Conservation (phyloP, 1,140 invertebrate species). For the Teleogryllus occipitalis region DNA sequence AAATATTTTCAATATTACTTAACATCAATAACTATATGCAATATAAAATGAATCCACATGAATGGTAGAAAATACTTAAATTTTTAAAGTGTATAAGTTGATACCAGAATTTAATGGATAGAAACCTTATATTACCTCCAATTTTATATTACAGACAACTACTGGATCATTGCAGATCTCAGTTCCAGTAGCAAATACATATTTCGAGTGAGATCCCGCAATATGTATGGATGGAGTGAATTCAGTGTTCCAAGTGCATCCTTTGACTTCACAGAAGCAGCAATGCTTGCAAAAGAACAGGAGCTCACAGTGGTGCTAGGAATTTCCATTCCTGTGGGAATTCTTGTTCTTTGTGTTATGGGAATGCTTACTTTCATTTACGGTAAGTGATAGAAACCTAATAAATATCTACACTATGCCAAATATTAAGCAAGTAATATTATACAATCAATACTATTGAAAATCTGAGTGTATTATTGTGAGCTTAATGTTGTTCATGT, state of each 20-base stretch:
- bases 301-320: conserved; percentile 15
- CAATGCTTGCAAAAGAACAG: conserved; percentile 43
- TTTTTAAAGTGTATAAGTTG: neutral
- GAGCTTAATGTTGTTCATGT: too few relatives aligned
- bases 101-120: too few relatives aligned
- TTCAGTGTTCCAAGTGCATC: conserved; percentile 58
- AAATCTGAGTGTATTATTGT: too few relatives aligned
- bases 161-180: conserved; percentile 67
- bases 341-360: conserved; percentile 34
- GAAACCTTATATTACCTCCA: too few relatives aligned
- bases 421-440: too few relatives aligned
- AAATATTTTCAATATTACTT: neutral
- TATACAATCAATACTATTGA: too few relatives aligned
- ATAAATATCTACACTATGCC: too few relatives aligned
- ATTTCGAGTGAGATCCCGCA: conserved; percentile 70
- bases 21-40: neutral
- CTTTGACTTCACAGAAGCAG: conserved; percentile 46
- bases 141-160: conserved; percentile 44
- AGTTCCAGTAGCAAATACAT: conserved; percentile 47
- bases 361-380: conserved; percentile 35
- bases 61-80: neutral
- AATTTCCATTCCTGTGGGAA: conserved; percentile 37
- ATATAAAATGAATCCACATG: too few relatives aligned
- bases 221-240: conserved; percentile 61
- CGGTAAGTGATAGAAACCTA: conserved; percentile 35